A percentile compares a stretch with the other conserved stretches of the same genome.
phyloP scores from a whole-genome alignment of 2,888 invertebrate species.

The Acanthopleura granulata region DNA sequence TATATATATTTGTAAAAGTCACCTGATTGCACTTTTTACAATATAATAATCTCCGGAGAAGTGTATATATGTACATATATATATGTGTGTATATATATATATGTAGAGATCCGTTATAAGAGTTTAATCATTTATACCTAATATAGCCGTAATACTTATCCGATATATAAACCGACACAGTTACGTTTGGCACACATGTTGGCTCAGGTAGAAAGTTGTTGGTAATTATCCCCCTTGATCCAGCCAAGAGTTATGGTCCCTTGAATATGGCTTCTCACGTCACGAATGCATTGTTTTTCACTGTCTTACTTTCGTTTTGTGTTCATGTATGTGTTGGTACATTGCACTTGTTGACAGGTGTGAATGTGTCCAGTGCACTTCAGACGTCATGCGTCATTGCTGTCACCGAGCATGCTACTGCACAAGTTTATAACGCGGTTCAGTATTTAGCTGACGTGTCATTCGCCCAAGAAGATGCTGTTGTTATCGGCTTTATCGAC shows the following conservation, averaged over 20 bases:
- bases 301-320: not conserved
- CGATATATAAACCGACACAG: too few relatives aligned
- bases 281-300: not conserved
- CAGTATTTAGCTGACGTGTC: constrained; percentile 34
- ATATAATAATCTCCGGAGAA: too few relatives aligned
- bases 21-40: too few relatives aligned
- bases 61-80: too few relatives aligned
- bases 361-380: not conserved
- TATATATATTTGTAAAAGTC: too few relatives aligned
- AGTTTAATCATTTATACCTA: too few relatives aligned
- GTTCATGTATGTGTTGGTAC: not conserved
- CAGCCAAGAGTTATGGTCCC: not conserved
- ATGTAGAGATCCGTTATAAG: too few relatives aligned
- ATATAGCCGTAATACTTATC: too few relatives aligned
- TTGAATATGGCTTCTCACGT: too few relatives aligned
- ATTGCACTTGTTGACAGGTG: not conserved
- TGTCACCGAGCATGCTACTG: not conserved
- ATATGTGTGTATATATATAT: too few relatives aligned
- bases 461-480: constrained; percentile 34
- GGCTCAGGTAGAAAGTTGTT: too few relatives aligned
- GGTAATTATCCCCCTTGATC: not conserved
- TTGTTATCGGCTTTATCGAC: constrained; percentile 35
- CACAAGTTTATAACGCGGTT: not conserved
- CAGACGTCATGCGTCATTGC: not conserved
- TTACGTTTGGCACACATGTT: too few relatives aligned